Conservation (phyloP, 1,140 invertebrate genomes). For the Tetranychus urticae region DNA sequence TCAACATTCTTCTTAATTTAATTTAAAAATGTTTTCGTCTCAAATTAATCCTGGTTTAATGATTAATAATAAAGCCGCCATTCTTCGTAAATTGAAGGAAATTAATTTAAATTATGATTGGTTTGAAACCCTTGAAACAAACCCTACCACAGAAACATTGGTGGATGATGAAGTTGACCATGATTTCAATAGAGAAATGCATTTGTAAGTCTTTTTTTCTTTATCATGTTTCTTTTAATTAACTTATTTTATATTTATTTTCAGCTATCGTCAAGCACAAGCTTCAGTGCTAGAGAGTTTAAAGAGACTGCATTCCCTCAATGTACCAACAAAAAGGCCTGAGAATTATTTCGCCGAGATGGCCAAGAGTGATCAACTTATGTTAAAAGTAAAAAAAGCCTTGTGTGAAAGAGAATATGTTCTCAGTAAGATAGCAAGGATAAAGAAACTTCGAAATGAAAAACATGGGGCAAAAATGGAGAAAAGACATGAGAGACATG, state of each 20-base stretch:
- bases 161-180: constrained; percentile 57
- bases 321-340: constrained; percentile 54
- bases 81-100: constrained; percentile 43
- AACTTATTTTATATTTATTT: background rate
- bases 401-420: constrained; percentile 56
- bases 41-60: too few relatives aligned
- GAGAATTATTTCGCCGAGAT: constrained; percentile 97
- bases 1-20: too few relatives aligned
- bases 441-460: constrained; percentile 61
- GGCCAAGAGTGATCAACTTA: constrained; percentile 89
- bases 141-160: constrained; percentile 27
- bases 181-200: constrained; percentile 74
- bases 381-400: constrained; percentile 40
- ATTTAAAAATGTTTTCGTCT: too few relatives aligned
- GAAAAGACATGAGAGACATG: constrained; percentile 52
- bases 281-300: constrained; percentile 53
- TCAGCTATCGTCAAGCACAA: constrained; percentile 67
- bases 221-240: background rate
- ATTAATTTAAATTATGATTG: constrained; percentile 48
- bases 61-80: constrained; percentile 24
- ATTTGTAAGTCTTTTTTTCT: constrained; percentile 29
- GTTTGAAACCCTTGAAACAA: constrained; percentile 58
- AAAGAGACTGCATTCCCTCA: constrained; percentile 40
- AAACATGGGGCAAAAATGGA: constrained; percentile 72
- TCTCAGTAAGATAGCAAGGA: constrained; percentile 61